Evolutionary conservation across 2,888 invertebrate species (phyloP), one percentile per base, ranked within the genome.

Genomic region (Abscondita cerata): DNA sequence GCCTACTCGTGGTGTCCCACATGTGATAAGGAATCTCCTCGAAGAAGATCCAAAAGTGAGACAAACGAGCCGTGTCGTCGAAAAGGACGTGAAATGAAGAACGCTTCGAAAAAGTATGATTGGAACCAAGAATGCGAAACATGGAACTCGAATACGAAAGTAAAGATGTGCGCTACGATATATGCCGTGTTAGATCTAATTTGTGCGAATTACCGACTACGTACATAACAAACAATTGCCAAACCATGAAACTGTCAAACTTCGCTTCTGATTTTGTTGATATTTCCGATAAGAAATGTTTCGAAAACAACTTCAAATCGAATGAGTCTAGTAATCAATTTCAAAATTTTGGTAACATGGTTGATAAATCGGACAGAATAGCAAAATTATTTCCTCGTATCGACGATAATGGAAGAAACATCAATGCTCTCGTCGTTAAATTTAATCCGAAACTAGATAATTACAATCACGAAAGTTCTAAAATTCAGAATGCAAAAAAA

Each of bases 181-280:
- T 72, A 59, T 73, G 72, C 57, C 73, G 76, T 50, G 69, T 78
- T 31, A 72, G 78, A 67, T 71, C 78, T 40, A 79, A 77, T 67
- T 65, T 79, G 46, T 77, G 76, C 57, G 78, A 79, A 69, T 68
- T 81, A 59, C 81, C 81, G 56, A 80, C 81, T 18, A 76, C 79
- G 15, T 81, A 81, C 68, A 80, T 80, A 64, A 74, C 78, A 64
- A 79, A 79, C 69, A 79, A 79, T 68, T 76, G 77, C 73, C 79
- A 79, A 69, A 73, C 67, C 41, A 59, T 62, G 34, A 61, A 58
- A 59, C 50, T 64, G 55, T 52, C 62, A 65, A 64, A 61, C 48
- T 71, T 64, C 67, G 73, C 56, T 31, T 34, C 59, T 31, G 62
- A 65, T 55, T 59, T 66, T 66, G 62, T 66, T 31, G 73, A 75